Conservation (phyloP, 2,113 vertebrate genomes). For the Actenoides hombroni region DNA sequence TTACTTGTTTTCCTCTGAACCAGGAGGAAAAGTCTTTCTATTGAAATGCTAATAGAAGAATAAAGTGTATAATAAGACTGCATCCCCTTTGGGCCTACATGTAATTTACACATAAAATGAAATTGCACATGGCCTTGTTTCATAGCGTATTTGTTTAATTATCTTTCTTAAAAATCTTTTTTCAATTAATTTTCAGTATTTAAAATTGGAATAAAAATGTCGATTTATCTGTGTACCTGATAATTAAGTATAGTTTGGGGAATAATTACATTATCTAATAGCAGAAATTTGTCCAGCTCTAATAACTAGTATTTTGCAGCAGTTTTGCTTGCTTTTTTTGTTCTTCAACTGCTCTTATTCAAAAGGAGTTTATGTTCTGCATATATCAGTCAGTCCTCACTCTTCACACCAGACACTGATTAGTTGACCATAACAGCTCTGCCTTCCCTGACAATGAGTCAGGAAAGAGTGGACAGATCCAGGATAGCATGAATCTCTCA, state of each 20-base stretch:
- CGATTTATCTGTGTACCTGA: conserved; percentile 74
- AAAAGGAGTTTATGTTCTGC: background rate
- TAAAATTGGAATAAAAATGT: conserved; percentile 75
- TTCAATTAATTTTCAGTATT: conserved; percentile 83
- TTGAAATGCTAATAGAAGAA: conserved; percentile 76
- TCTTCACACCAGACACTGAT: background rate
- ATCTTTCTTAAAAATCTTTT: conserved; percentile 73
- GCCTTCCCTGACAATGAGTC: background rate
- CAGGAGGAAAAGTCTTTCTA: conserved; percentile 54
- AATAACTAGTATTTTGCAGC: conserved; percentile 45
- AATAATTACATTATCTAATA: conserved; percentile 75
- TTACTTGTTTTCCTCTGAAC: conserved; percentile 58
- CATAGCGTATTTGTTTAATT: conserved; percentile 81
- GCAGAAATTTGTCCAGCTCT: conserved; percentile 65
- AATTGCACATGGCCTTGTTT: conserved; percentile 74
- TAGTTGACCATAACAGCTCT: background rate
- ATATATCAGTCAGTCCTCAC: background rate
- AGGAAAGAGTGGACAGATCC: background rate
- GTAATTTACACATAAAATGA: conserved; percentile 84
- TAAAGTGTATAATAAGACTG: conserved; percentile 70
- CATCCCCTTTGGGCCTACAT: conserved; percentile 75
- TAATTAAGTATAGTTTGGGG: conserved; percentile 77
- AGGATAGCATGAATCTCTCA: background rate
- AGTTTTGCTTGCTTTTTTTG: background rate
- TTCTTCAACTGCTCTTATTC: background rate